A percentile compares a stretch with the other conserved stretches of the same genome.
Conservation (phyloP, 2,113 vertebrate species). For the Myrmecobius fasciatus region DNA sequence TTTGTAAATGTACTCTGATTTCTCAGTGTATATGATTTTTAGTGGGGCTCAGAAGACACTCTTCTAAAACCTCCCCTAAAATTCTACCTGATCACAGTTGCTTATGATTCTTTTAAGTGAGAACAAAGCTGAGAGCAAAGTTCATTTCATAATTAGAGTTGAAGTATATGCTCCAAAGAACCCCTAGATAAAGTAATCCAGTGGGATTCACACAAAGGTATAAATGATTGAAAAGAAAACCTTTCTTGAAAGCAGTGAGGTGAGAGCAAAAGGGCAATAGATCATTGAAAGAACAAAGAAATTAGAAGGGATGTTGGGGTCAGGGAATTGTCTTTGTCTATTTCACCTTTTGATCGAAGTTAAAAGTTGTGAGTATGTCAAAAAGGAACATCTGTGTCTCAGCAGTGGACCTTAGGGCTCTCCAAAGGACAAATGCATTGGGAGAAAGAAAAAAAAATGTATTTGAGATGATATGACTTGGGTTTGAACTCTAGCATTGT, state of each 20-base stretch:
- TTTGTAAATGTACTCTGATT: neutral
- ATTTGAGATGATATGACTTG: neutral
- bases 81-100: neutral
- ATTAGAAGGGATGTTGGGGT: neutral
- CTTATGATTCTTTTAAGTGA: neutral
- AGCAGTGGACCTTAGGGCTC: neutral
- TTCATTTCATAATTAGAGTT: neutral
- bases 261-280: neutral
- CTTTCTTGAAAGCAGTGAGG: neutral
- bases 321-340: neutral
- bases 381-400: neutral
- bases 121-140: neutral
- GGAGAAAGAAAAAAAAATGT: neutral
- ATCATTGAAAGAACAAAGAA: neutral
- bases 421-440: neutral
- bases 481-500: neutral
- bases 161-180: neutral
- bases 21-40: neutral
- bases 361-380: neutral
- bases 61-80: neutral
- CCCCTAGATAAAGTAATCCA: neutral
- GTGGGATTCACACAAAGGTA: neutral
- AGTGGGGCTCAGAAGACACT: neutral
- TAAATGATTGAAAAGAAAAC: neutral
- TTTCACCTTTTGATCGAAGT: neutral